These are phyloP conservation scores for Leucopternis melanops DNA, from an alignment of 2,113 vertebrate species.

Conservation along the genomic window DNA sequence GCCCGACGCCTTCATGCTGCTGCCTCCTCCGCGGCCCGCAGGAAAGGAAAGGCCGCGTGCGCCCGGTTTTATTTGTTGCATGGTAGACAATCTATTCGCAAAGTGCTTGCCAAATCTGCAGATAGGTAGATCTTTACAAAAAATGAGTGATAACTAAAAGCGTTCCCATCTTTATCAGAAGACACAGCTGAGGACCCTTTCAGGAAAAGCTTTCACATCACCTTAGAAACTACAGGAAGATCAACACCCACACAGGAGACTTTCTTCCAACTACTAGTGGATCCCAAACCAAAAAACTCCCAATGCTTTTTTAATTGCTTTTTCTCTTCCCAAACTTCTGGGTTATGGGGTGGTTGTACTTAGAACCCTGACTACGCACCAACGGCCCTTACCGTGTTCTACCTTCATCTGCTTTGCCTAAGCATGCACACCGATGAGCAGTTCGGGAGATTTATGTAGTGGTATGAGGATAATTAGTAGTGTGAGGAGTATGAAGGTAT, in stretches of 20 bases:
- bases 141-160: rapidly evolving
- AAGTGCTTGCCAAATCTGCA: not conserved
- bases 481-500: too few relatives aligned
- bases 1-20: too few relatives aligned
- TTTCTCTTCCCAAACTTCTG: not conserved
- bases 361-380: not conserved
- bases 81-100: rapidly evolving
- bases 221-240: not conserved
- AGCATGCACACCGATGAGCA: rapidly evolving
- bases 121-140: not conserved
- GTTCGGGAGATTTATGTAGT: rapidly evolving
- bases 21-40: too few relatives aligned
- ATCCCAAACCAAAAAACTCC: not conserved
- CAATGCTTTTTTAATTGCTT: rapidly evolving
- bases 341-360: not conserved
- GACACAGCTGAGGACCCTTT: not conserved
- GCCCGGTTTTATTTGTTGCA: not conserved
- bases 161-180: not conserved
- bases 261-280: not conserved
- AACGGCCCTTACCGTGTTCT: rapidly evolving
- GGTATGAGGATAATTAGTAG: too few relatives aligned
- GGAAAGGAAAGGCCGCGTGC: too few relatives aligned
- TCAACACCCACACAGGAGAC: not conserved
- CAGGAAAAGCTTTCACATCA: not conserved
- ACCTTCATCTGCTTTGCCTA: not conserved